Conservation (phyloP, 2,113 vertebrate species). For the Aegithalos caudatus region DNA sequence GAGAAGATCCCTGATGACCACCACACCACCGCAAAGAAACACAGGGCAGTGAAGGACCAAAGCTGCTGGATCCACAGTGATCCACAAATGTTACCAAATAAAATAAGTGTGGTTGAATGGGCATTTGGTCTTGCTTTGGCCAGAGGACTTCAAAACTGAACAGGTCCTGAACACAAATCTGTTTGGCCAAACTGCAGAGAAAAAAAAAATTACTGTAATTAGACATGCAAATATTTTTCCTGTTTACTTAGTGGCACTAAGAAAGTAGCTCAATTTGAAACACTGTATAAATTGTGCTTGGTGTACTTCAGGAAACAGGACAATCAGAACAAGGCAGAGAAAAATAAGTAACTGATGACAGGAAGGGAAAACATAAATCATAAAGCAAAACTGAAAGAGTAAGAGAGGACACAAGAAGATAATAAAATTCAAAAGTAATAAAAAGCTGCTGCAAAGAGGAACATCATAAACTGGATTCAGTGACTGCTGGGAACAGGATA, state of each 20-base stretch:
- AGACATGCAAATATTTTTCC: background rate
- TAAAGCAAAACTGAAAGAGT: background rate
- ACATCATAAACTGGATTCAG: background rate
- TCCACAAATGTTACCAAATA: background rate
- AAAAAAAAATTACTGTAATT: background rate
- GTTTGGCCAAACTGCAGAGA: background rate
- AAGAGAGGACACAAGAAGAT: background rate
- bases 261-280: background rate
- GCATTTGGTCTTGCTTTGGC: background rate
- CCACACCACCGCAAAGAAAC: fast-evolving
- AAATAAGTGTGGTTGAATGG: background rate
- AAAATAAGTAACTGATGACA: background rate
- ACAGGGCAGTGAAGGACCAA: background rate
- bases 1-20: background rate
- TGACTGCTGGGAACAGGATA: background rate
- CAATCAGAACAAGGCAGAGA: background rate
- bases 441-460: background rate
- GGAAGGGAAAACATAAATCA: background rate
- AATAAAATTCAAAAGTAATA: background rate
- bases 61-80: background rate
- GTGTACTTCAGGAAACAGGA: background rate
- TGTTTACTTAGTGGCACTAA: background rate
- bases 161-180: background rate
- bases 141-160: background rate
- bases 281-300: background rate